A percentile compares a stretch with the other conserved stretches of the same genome.
Conservation (phyloP, 2,888 invertebrate genomes). For the Podabrus alpinus region DNA sequence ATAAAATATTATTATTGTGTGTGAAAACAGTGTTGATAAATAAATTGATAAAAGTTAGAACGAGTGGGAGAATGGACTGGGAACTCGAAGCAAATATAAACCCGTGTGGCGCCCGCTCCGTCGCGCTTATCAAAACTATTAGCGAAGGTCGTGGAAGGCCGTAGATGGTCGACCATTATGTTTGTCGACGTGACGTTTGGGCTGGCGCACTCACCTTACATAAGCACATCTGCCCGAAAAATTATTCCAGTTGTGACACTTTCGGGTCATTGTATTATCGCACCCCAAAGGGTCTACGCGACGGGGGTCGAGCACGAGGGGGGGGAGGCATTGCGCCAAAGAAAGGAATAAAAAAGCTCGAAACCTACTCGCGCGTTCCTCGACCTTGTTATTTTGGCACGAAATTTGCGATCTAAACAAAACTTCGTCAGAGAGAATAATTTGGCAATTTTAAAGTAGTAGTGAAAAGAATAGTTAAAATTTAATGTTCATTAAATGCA, state of each 20-base stretch:
- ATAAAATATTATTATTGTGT: background rate
- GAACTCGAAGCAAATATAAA: background rate
- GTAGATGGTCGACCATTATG: constrained; percentile 42
- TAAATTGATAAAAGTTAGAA: background rate
- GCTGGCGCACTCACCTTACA: constrained; percentile 18
- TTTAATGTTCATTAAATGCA: constrained; percentile 4
- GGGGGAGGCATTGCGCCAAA: too few species aligned
- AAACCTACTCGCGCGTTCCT: background rate
- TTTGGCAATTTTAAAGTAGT: constrained; percentile 1
- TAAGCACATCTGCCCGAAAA: background rate
- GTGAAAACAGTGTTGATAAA: background rate
- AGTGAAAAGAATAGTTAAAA: background rate
- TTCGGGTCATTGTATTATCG: background rate
- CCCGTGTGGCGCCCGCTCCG: constrained; percentile 51
- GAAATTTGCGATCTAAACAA: background rate
- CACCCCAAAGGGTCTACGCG: background rate
- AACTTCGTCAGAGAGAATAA: background rate
- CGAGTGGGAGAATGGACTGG: background rate
- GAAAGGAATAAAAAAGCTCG: background rate
- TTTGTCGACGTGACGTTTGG: constrained; percentile 1
- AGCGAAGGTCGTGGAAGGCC: constrained; percentile 47
- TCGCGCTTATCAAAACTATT: constrained; percentile 48
- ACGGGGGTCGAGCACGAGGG: background rate
- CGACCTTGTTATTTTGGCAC: background rate
- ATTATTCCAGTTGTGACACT: background rate